A percentile compares a stretch with the other conserved stretches of the same genome.
Conservation (phyloP, 2,113 vertebrate species). For the Oceanodroma tethys region DNA sequence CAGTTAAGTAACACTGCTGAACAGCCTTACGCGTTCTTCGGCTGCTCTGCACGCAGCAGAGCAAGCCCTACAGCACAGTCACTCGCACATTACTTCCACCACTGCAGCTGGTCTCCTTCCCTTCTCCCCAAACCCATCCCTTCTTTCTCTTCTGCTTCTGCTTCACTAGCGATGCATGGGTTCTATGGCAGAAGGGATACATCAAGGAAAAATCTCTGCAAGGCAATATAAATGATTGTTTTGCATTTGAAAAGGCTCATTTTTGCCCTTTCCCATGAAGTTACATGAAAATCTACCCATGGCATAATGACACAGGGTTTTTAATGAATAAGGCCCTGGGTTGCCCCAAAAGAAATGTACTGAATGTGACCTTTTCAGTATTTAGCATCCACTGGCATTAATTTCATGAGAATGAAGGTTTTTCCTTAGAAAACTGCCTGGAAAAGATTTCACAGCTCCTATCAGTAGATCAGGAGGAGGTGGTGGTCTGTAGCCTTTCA, state of each 20-base stretch:
- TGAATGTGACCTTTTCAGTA: neutral
- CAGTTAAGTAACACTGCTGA: neutral
- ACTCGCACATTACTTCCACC: slow-evolving; percentile 35
- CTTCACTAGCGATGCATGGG: neutral
- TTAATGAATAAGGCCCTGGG: slow-evolving; percentile 19
- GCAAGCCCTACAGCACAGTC: slow-evolving; percentile 16
- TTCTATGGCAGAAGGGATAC: neutral
- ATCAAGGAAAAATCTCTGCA: neutral
- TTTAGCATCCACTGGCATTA: neutral
- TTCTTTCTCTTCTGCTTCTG: slow-evolving; percentile 24
- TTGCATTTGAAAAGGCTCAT: slow-evolving; percentile 18
- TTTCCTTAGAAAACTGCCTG: neutral
- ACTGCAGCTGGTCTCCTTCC: neutral
- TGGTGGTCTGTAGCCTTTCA: neutral
- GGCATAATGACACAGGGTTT: neutral
- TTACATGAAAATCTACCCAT: neutral
- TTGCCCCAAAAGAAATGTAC: neutral
- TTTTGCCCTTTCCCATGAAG: slow-evolving; percentile 19
- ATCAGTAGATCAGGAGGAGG: neutral
- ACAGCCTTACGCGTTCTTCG: neutral
- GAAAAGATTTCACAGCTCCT: neutral
- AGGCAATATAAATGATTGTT: neutral
- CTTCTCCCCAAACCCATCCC: neutral
- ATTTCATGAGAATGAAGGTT: neutral
- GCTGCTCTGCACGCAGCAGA: neutral